Evolutionary conservation across 2,888 invertebrate genomes (phyloP).

Genomic region (Dynastes grantii): DNA sequence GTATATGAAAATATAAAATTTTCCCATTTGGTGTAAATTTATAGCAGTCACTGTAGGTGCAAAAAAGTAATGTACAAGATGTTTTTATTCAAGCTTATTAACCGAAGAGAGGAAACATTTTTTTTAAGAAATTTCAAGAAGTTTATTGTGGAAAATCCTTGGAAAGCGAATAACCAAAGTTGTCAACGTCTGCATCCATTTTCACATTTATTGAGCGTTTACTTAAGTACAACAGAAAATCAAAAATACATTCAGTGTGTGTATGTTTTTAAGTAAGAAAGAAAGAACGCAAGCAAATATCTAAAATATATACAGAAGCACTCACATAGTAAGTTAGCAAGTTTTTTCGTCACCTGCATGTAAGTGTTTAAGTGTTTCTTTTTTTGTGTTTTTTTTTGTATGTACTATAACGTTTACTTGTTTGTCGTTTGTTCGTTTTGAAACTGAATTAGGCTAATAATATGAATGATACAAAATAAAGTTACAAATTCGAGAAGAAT

Average conservation of each 20-base stretch:
- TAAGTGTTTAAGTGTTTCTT: constrained; percentile 59
- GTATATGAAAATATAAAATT: too few relatives aligned
- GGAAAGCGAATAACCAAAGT: constrained; percentile 21
- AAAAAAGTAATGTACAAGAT: too few relatives aligned
- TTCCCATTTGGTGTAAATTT: too few relatives aligned
- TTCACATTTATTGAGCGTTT: constrained; percentile 25
- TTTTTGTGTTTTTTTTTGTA: constrained; percentile 53
- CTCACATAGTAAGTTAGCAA: constrained; percentile 49
- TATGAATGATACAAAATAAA: constrained; percentile 10
- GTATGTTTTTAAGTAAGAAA: constrained; percentile 32
- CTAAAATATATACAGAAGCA: constrained; percentile 37
- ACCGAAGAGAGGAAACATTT: too few relatives aligned
- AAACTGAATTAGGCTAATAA: constrained; percentile 23
- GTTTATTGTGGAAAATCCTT: too few relatives aligned
- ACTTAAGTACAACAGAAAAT: not conserved
- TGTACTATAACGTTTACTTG: constrained; percentile 29
- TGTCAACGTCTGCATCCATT: constrained; percentile 25
- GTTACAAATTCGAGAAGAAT: not conserved
- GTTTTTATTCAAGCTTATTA: too few relatives aligned
- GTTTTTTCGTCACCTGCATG: constrained; percentile 52
- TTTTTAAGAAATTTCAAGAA: too few relatives aligned
- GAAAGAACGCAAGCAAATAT: not conserved
- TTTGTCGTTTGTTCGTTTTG: constrained; percentile 22
- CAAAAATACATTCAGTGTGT: constrained; percentile 31
- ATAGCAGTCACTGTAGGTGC: too few relatives aligned